Base-by-base conservation (phyloP, 2,888 invertebrate genomes). In the Neoitamus cyanurus region DNA sequence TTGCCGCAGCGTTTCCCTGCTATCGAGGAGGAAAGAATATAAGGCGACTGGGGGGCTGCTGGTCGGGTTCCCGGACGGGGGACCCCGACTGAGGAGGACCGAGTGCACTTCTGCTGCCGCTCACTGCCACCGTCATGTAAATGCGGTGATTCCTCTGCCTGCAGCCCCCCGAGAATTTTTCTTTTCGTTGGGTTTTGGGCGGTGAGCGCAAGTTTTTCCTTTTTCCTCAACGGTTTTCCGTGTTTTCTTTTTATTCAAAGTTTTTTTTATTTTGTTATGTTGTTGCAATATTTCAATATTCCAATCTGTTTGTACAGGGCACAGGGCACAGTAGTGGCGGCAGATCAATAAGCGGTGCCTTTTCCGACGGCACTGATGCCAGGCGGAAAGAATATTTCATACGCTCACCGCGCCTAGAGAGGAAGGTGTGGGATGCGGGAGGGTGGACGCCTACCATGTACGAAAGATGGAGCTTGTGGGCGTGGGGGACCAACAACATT, bases 221-320 rank as follows among this genome's bases (percentile, higher is more conserved):
- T 58, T 58, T 58, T 25, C 1, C 58, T 58, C 9, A 9, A 25
- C 25, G 58, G 15, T 58, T 58, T 58, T 58, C 20, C 58, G 20
- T 9, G 58, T 58, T 20, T 58, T 58, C 25, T 58, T 58, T 58
- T 58, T 58, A 58, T 58, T 58, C 58, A n/a, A 42, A n/a, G 5
- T 42, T 48, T 80, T 80, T 34, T 15, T 34, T 58, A 31, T 28
- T 31, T 48, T 48, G 48, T 58, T 31, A 58, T 80, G 58, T 80
- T 58, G 78, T 78, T 80, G 78, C 58, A 58, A 80, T 80, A 80
- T 80, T 80, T 80, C 78, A 80, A 80, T 80, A 80, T 80, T 80
- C 78, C 58, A 58, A 80, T 80, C 78, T 80, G 78, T 58, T 80
- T 58, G 31, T n/a, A 58, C 28, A 58, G 78, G 58, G 31, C 78